Conservation (phyloP, 2,888 invertebrate genomes). For the Emesis russula region DNA sequence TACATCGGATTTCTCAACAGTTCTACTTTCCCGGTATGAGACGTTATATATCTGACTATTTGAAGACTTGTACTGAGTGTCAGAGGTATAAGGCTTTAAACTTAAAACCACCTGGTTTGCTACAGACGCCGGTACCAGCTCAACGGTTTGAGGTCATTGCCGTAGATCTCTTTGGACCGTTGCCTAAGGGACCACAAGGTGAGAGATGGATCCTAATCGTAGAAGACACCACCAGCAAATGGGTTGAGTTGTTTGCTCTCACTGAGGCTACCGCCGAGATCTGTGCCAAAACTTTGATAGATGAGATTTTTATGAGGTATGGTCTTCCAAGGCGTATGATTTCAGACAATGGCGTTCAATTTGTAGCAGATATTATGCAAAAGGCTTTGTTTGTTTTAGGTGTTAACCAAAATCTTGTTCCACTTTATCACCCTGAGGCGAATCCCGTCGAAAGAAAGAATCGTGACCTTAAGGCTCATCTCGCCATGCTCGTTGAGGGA, state of each 20-base stretch:
- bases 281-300: conserved; percentile 38
- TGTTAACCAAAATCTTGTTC: conserved; percentile 78
- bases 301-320: conserved; percentile 80
- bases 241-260: conserved; percentile 72
- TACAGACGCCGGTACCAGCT: conserved; percentile 58
- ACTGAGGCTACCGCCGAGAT: conserved; percentile 59
- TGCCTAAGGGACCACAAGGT: conserved; percentile 50
- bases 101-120: conserved; percentile 52
- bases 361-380: conserved; percentile 84
- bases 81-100: conserved; percentile 72
- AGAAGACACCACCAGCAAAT: conserved; percentile 71
- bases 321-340: conserved; percentile 81
- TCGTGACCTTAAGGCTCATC: conserved; percentile 87
- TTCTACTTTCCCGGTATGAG: conserved; percentile 84
- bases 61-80: conserved; percentile 59
- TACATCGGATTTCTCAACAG: conserved; percentile 90
- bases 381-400: conserved; percentile 72
- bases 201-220: conserved; percentile 70
- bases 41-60: conserved; percentile 72
- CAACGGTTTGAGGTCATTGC: conserved; percentile 74
- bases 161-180: conserved; percentile 75
- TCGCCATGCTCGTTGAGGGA: conserved; percentile 80
- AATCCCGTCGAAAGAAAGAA: conserved; percentile 90
- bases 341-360: conserved; percentile 86
- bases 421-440: conserved; percentile 90